Evolutionary conservation across 2,113 vertebrate genomes (phyloP).

Genomic region (Myiagra hebetior): DNA sequence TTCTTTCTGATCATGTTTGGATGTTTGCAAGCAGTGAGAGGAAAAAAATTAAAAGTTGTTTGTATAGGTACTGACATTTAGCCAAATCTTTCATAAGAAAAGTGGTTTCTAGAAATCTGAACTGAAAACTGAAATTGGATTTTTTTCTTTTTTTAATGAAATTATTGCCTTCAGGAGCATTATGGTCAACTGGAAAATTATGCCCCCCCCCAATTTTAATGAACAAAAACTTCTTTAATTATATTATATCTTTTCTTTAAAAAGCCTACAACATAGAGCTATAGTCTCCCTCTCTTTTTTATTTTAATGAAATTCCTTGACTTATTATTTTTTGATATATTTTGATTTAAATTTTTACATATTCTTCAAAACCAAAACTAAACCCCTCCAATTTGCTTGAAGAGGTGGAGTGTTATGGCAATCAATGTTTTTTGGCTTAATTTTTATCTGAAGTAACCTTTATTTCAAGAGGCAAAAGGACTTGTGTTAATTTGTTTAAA

Average conservation of each 20-base stretch:
- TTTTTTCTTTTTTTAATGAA: background rate
- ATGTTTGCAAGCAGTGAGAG: background rate
- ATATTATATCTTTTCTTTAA: background rate
- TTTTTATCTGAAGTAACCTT: background rate
- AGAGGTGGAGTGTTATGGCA: background rate
- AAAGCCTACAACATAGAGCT: fast-evolving
- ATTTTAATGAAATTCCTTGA: background rate
- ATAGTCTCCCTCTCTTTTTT: background rate
- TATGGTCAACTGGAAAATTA: background rate
- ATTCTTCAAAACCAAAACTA: background rate
- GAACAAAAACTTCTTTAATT: background rate
- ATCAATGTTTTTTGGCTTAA: background rate
- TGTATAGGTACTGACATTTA: background rate
- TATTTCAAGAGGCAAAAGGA: background rate
- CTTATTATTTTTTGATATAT: background rate
- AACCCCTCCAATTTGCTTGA: background rate
- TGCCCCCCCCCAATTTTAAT: fast-evolving
- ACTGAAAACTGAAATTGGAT: background rate
- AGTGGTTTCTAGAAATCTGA: background rate
- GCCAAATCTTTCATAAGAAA: background rate
- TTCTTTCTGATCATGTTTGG: background rate
- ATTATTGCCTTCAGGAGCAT: background rate
- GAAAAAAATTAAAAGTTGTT: background rate
- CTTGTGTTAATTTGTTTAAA: background rate
- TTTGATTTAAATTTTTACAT: background rate